phyloP scores from a whole-genome alignment of 1,140 invertebrate genomes.

The Drosophila pseudoananassae region DNA sequence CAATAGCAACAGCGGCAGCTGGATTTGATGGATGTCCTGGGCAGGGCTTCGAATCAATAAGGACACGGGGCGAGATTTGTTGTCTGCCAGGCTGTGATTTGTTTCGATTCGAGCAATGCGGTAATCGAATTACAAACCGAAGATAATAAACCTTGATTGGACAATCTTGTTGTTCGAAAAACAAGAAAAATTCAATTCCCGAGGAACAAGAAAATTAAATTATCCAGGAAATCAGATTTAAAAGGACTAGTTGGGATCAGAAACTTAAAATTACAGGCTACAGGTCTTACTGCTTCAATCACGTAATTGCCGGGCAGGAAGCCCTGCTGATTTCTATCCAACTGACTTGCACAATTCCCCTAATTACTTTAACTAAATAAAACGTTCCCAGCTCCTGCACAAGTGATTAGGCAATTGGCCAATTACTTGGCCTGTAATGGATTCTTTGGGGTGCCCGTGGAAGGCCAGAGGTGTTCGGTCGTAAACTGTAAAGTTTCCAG shows the following conservation, averaged over 20 bases:
- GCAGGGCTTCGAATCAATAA: conserved; percentile 32
- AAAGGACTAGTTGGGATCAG: not conserved
- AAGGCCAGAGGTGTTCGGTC: conserved; percentile 13
- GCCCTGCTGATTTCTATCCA: conserved; percentile 5
- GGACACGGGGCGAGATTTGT: conserved; percentile 36
- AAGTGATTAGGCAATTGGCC: conserved; percentile 55
- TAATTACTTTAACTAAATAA: conserved; percentile 39
- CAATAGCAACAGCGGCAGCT: conserved; percentile 21
- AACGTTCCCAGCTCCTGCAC: conserved; percentile 22
- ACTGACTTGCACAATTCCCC: conserved; percentile 33
- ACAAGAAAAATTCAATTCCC: conserved; percentile 21
- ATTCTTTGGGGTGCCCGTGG: conserved; percentile 9
- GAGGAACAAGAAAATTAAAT: not conserved
- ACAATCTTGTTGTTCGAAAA: conserved; percentile 6
- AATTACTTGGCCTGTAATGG: conserved; percentile 34
- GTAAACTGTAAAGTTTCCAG: conserved; percentile 47
- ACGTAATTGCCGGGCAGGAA: conserved; percentile 7
- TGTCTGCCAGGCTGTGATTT: conserved; percentile 35
- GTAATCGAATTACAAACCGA: conserved; percentile 52
- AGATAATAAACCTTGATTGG: conserved; percentile 55
- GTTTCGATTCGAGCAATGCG: conserved; percentile 44
- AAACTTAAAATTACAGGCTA: not conserved
- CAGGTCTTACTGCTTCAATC: not conserved
- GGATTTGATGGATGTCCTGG: conserved; percentile 41
- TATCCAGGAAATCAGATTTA: not conserved